Percentiles rank a stretch among this genome's conserved stretches.
phyloP scores from a whole-genome alignment of 2,797 vertebrate species.

The Tragelaphus oryx region DNA sequence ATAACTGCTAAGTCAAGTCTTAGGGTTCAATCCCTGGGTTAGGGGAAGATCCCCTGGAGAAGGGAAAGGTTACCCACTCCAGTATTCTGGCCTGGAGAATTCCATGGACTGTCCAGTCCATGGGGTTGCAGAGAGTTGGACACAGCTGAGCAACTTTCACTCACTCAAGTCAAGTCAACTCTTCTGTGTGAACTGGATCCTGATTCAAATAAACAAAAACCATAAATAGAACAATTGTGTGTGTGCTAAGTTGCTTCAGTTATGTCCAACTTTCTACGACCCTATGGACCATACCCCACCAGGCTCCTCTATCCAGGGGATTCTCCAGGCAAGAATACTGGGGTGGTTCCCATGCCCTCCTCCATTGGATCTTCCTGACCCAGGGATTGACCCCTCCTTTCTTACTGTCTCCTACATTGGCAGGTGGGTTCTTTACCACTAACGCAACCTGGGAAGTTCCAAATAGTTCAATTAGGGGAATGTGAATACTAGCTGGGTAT shows the following conservation, averaged over 20 bases:
- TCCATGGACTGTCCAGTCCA: neutral
- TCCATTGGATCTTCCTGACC: neutral
- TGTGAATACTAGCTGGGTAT: neutral
- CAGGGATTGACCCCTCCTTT: neutral
- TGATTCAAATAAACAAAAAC: slow-evolving; percentile 4
- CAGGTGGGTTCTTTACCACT: neutral
- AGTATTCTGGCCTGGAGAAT: neutral
- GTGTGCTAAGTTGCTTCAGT: neutral
- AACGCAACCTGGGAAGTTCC: neutral
- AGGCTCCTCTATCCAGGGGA: neutral
- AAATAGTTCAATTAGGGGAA: neutral
- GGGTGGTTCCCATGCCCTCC: neutral
- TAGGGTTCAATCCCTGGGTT: neutral
- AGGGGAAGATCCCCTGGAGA: neutral
- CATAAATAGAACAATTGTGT: neutral
- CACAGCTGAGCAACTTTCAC: neutral
- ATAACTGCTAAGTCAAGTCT: neutral
- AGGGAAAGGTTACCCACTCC: neutral
- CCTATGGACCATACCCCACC: neutral
- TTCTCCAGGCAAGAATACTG: neutral
- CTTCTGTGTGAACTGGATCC: neutral
- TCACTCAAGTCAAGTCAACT: neutral
- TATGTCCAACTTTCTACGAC: neutral
- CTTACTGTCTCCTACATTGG: neutral
- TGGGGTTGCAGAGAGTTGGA: neutral